phyloP scores from a whole-genome alignment of 2,113 vertebrate species.

The Hylia prasina region DNA sequence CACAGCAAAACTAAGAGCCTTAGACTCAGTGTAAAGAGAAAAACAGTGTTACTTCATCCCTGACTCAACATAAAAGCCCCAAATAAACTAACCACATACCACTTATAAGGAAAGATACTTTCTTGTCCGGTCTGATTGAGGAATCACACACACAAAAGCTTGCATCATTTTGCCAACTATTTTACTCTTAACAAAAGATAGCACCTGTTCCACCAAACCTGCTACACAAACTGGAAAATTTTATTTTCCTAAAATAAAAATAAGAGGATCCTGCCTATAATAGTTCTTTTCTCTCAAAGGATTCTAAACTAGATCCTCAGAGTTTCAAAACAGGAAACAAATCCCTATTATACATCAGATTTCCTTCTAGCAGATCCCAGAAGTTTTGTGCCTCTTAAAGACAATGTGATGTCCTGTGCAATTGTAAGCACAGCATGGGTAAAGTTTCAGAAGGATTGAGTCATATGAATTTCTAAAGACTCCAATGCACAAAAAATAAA shows the following conservation, averaged over 20 bases:
- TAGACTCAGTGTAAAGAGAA: background rate
- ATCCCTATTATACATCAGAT: background rate
- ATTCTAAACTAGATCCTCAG: background rate
- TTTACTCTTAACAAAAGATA: background rate
- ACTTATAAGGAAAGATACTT: background rate
- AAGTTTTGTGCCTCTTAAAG: background rate
- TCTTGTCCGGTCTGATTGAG: background rate
- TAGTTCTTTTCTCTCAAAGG: background rate
- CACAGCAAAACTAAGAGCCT: background rate
- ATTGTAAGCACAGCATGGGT: background rate
- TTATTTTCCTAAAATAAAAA: background rate
- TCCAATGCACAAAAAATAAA: background rate
- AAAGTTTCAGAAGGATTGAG: background rate
- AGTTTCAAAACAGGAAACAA: background rate
- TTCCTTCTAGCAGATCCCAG: background rate
- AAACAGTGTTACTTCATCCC: background rate
- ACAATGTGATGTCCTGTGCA: fast-evolving
- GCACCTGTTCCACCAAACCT: background rate
- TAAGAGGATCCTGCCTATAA: background rate
- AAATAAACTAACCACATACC: background rate
- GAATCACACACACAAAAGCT: fast-evolving
- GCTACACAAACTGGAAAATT: background rate
- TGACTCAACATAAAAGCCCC: background rate
- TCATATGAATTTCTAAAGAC: background rate
- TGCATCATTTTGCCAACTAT: background rate